phyloP scores from a whole-genome alignment of 1,140 invertebrate species.

The Zaprionus inermis region DNA sequence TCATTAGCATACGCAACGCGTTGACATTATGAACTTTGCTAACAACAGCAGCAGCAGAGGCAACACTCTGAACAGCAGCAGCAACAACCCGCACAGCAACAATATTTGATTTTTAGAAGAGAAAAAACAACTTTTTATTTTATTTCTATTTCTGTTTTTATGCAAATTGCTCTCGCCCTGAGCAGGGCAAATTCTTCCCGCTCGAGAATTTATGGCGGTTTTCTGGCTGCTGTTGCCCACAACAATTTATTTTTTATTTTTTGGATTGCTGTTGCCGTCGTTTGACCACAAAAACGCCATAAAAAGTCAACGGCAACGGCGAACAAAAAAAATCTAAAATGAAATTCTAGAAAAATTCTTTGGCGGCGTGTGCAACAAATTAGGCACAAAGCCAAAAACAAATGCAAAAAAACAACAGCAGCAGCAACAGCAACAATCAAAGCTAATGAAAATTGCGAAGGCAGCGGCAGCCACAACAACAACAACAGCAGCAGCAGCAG shows the following conservation, averaged over 20 bases:
- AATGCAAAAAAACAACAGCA: constrained; percentile 46
- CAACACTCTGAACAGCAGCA: no score
- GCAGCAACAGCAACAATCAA: constrained; percentile 6
- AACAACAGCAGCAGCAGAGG: neutral
- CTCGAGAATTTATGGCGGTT: constrained; percentile 1
- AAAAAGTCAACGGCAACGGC: constrained; percentile 21
- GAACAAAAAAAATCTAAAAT: constrained; percentile 18
- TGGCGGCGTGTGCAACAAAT: constrained; percentile 69
- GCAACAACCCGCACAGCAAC: neutral
- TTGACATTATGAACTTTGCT: constrained; percentile 38
- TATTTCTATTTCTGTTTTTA: constrained; percentile 11
- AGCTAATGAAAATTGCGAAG: constrained; percentile 55
- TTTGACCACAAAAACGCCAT: constrained; percentile 42
- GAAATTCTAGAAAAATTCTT: constrained; percentile 41
- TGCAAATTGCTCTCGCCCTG: constrained; percentile 20
- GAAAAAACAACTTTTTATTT: constrained; percentile 1
- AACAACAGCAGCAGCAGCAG: constrained; percentile 6
- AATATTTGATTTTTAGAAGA: constrained; percentile 33
- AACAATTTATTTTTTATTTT: constrained; percentile 3
- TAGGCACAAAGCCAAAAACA: constrained; percentile 71
- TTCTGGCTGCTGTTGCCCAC: neutral
- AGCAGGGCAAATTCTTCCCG: constrained; percentile 8
- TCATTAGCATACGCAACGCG: constrained; percentile 32
- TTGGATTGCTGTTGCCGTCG: neutral
- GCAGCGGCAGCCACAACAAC: neutral